These are phyloP conservation scores for Xestoiulus laeticollis DNA, from an alignment of 2,888 invertebrate genomes.

Conservation along the genomic window DNA sequence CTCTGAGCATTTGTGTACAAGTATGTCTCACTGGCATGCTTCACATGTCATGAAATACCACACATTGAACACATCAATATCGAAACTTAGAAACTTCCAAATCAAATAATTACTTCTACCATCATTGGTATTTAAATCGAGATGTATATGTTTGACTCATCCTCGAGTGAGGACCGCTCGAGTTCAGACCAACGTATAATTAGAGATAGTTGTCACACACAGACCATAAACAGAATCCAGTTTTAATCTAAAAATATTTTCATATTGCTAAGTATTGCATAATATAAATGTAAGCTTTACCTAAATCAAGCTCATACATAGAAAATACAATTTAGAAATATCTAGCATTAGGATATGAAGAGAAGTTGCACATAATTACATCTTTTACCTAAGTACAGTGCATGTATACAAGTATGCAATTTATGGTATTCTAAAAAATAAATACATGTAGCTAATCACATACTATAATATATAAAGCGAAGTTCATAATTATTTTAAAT, in stretches of 20 bases:
- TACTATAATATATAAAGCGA: conserved; percentile 17
- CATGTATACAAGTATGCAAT: neutral
- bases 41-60: neutral
- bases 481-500: neutral
- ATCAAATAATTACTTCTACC: neutral
- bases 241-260: neutral
- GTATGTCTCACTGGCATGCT: neutral
- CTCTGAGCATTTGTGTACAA: neutral
- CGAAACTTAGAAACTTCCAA: neutral
- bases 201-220: neutral
- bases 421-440: neutral
- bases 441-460: neutral
- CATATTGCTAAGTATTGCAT: neutral
- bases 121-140: neutral
- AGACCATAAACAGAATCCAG: neutral
- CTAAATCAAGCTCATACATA: neutral
- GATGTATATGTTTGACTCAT: neutral
- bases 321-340: neutral
- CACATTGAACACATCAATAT: neutral
- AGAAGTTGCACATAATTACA: neutral
- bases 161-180: neutral
- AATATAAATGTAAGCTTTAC: neutral
- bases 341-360: neutral
- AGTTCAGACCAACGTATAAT: neutral
- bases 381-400: neutral